Percentiles rank a stretch among this genome's conserved stretches.
These are phyloP conservation scores for Clupea harengus DNA, from an alignment of 2,113 vertebrate genomes.

Conservation along the genomic window DNA sequence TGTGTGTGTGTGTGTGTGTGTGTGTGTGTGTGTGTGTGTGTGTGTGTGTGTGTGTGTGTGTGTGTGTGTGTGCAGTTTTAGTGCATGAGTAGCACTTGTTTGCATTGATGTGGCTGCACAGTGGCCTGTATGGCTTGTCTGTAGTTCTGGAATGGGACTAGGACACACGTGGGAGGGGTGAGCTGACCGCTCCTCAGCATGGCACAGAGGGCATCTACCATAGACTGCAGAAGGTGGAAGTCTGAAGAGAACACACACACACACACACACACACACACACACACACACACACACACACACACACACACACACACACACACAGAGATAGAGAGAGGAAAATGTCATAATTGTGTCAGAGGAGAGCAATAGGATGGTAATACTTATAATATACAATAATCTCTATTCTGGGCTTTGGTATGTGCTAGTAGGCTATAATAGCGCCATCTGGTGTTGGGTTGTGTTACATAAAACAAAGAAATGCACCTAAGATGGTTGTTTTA, in stretches of 20 bases:
- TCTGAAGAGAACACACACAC: constrained; percentile 33
- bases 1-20: background rate
- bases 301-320: background rate
- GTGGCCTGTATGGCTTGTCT: constrained; percentile 39
- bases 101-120: constrained; percentile 27
- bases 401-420: background rate
- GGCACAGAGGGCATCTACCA: constrained; percentile 42
- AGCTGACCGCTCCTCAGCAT: constrained; percentile 48
- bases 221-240: constrained; percentile 40
- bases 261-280: background rate
- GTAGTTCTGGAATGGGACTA: constrained; percentile 40
- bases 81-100: constrained; percentile 54
- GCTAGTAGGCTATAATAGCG: background rate
- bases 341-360: background rate
- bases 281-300: background rate
- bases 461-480: background rate
- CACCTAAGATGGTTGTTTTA: background rate
- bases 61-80: background rate
- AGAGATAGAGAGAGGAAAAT: background rate
- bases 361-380: background rate
- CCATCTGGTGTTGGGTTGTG: background rate
- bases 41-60: background rate
- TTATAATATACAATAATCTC: background rate
- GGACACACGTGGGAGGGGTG: constrained; percentile 5
- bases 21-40: background rate